Base-by-base conservation (phyloP, 2,113 vertebrate genomes). In the Hippocampus abdominalis region DNA sequence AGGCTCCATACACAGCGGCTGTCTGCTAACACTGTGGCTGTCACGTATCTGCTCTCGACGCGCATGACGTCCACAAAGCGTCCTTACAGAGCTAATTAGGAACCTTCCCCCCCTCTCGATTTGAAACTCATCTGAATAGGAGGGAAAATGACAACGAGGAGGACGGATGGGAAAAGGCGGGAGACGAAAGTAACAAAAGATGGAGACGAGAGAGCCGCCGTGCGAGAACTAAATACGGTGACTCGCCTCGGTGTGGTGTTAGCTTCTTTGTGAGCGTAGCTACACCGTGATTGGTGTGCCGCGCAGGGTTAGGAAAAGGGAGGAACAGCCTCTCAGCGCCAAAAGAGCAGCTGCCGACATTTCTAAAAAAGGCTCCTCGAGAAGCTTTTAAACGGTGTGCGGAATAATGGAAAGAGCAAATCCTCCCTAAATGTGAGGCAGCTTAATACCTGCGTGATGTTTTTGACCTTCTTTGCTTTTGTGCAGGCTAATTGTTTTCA, bases 71-170 rank as follows among this genome's bases (percentile, higher is more conserved):
- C 73, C 63, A 90, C 87, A 90, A 90, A 89, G 87, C 87, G 78
- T 88, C 87, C 90, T 90, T 90, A 82, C 89, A 89, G 91, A 91
- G 88, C 90, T 93, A 91, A 93, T 93, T 91, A 91, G 89, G 86
- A 81, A 80, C 85, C 81, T 84, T 81, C 80, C 83, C 83, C 80
- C 83, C 83, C 84, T 79, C 72, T 84, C 74, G 78, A 82, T 89
- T 88, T 82, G 76, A 85, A 83, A 76, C 84, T 87, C 82, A 89
- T 90, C 82, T 91, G 89, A 92, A 93, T 90, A 84, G 87, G 76
- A 78, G 76, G 81, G 81, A 76, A 67, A 73, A 80, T 83, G 77
- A 84, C 81, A 80, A 87, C 70, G 68, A 81, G 86, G 69, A 84
- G 68, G 72, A 61, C 72, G 69, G 67, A 63, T 49, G 60, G 77